phyloP scores from a whole-genome alignment of 92 coral and sea anemone genomes.

The Porites evermanni region DNA sequence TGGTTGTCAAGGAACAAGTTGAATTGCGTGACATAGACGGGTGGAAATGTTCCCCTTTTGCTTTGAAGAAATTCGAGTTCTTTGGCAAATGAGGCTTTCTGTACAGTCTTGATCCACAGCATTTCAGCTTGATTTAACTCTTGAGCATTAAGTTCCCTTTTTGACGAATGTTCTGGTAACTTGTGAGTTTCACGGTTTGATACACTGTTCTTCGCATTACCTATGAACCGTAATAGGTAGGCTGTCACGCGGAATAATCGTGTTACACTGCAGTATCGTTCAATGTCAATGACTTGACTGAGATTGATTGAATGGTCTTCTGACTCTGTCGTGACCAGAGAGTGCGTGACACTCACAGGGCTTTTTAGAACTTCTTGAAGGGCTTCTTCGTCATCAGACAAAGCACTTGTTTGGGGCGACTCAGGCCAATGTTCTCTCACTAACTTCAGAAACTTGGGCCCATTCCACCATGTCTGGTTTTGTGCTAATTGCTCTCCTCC shows the following conservation, averaged over 20 bases:
- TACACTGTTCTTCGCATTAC: too few species aligned
- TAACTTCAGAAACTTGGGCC: slow-evolving; percentile 34
- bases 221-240: too few species aligned
- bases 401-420: background rate
- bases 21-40: slow-evolving; percentile 59
- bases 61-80: slow-evolving; percentile 45
- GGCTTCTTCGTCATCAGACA: slow-evolving; percentile 13
- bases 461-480: slow-evolving; percentile 50
- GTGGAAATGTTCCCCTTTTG: slow-evolving; percentile 39
- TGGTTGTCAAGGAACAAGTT: slow-evolving; percentile 53
- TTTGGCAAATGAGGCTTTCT: background rate
- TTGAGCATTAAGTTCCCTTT: too few species aligned
- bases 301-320: slow-evolving; percentile 15
- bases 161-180: too few species aligned
- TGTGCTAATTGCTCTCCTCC: slow-evolving; percentile 23
- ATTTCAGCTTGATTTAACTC: too few species aligned
- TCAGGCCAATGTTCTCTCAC: slow-evolving; percentile 37
- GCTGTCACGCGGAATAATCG: too few species aligned
- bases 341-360: slow-evolving; percentile 13
- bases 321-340: slow-evolving; percentile 10
- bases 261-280: slow-evolving; percentile 20
- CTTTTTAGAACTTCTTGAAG: background rate
- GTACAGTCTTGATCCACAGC: too few species aligned
- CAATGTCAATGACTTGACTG: slow-evolving; percentile 36
- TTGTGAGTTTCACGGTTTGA: too few species aligned